Conservation (phyloP, 2,888 invertebrate genomes). For the Aporophyla lueneburgensis region DNA sequence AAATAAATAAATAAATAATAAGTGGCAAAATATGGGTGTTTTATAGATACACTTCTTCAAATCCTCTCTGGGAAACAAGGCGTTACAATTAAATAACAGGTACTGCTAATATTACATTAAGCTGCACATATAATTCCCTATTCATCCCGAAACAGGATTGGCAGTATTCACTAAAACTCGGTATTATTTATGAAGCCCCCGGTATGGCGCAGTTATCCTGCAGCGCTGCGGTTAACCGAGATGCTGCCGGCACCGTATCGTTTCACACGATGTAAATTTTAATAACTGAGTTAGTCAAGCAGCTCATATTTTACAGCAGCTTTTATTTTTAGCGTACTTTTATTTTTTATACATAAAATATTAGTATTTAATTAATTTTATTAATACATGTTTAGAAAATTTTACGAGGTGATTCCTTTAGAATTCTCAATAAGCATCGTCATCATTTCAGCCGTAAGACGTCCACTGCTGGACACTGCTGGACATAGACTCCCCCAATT, state of each 20-base stretch:
- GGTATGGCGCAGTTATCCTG: constrained; percentile 28
- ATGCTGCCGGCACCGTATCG: constrained; percentile 13
- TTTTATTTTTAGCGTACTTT: neutral
- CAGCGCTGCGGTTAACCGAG: constrained; percentile 22
- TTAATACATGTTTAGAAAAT: neutral
- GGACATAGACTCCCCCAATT: too few relatives aligned
- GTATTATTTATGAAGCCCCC: constrained; percentile 30
- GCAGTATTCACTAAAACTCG: constrained; percentile 16
- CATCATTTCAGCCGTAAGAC: too few relatives aligned
- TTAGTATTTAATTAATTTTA: too few relatives aligned
- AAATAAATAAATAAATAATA: too few relatives aligned
- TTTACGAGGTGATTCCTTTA: too few relatives aligned
- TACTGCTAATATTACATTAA: neutral
- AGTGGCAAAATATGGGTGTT: too few relatives aligned
- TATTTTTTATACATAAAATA: neutral
- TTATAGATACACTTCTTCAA: too few relatives aligned
- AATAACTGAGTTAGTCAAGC: constrained; percentile 35
- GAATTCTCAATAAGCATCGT: too few relatives aligned
- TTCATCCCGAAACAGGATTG: constrained; percentile 7
- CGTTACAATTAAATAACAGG: neutral
- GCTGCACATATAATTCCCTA: neutral
- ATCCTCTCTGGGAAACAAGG: too few relatives aligned
- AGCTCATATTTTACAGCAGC: neutral
- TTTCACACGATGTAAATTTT: constrained; percentile 22
- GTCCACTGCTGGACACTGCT: too few relatives aligned